These are phyloP conservation scores for Lamellibrachia satsuma DNA, from an alignment of 2,888 invertebrate species.

Conservation along the genomic window DNA sequence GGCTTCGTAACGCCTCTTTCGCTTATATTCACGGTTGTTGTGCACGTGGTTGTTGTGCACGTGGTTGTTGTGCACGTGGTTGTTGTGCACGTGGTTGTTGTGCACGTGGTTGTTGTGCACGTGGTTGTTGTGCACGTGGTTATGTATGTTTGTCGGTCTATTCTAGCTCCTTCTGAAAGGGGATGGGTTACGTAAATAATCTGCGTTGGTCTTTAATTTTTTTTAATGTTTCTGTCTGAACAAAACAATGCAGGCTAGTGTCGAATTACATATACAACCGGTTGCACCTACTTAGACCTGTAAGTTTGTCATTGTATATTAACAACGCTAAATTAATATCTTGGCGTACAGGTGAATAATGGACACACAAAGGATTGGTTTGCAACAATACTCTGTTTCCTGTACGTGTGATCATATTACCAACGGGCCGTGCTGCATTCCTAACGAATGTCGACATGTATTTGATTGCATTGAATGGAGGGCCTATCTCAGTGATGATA, in stretches of 20 bases:
- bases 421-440: not conserved
- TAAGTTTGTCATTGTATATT: not conserved
- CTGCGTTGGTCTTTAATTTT: not conserved
- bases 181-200: not conserved
- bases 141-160: not conserved
- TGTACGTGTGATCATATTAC: not conserved
- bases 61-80: not conserved
- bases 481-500: not conserved
- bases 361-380: not conserved
- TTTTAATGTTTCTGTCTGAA: not conserved
- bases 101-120: no score
- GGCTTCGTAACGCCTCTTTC: not conserved
- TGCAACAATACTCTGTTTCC: not conserved
- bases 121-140: not conserved
- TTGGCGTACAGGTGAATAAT: not conserved
- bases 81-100: not conserved
- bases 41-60: not conserved
- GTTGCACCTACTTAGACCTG: not conserved
- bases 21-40: not conserved
- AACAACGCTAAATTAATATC: not conserved
- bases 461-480: not conserved
- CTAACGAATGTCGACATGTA: not conserved
- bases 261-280: not conserved
- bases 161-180: not conserved
- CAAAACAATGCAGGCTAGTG: not conserved